Percentiles rank a stretch among this genome's conserved stretches.
These are phyloP conservation scores for Coracias cyanogaster DNA, from an alignment of 2,797 vertebrate species.

Conservation along the genomic window DNA sequence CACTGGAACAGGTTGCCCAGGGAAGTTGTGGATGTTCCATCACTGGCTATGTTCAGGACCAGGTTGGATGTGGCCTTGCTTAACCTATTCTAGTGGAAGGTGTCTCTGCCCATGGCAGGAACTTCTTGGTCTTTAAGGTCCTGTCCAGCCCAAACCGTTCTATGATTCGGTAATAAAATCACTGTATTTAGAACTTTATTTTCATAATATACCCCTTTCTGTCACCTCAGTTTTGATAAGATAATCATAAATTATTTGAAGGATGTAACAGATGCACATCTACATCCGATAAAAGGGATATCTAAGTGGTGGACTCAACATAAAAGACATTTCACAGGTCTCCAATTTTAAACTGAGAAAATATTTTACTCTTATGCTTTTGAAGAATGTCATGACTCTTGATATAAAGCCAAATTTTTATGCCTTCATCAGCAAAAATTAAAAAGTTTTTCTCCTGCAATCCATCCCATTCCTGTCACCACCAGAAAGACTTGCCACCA, in stretches of 20 bases:
- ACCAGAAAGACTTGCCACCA: neutral
- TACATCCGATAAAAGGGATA: neutral
- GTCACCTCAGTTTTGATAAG: neutral
- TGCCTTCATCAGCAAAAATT: neutral
- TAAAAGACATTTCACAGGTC: neutral
- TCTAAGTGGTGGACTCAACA: neutral
- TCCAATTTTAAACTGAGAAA: neutral
- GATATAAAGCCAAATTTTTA: neutral
- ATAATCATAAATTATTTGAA: neutral
- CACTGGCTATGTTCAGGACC: too few relatives aligned
- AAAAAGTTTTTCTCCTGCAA: neutral
- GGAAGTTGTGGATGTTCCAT: too few relatives aligned
- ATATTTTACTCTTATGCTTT: neutral
- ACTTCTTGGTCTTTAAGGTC: too few relatives aligned
- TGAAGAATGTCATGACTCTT: neutral
- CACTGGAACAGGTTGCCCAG: too few relatives aligned
- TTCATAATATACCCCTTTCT: neutral
- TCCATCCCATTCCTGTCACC: neutral
- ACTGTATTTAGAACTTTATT: neutral
- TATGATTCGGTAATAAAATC: neutral
- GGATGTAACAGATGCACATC: neutral
- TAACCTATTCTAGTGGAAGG: too few relatives aligned
- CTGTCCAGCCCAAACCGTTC: too few relatives aligned
- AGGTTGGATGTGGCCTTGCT: too few relatives aligned
- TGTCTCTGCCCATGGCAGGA: too few relatives aligned